These are phyloP conservation scores for Trachurus trachurus DNA, from an alignment of 2,797 vertebrate genomes.

Conservation along the genomic window DNA sequence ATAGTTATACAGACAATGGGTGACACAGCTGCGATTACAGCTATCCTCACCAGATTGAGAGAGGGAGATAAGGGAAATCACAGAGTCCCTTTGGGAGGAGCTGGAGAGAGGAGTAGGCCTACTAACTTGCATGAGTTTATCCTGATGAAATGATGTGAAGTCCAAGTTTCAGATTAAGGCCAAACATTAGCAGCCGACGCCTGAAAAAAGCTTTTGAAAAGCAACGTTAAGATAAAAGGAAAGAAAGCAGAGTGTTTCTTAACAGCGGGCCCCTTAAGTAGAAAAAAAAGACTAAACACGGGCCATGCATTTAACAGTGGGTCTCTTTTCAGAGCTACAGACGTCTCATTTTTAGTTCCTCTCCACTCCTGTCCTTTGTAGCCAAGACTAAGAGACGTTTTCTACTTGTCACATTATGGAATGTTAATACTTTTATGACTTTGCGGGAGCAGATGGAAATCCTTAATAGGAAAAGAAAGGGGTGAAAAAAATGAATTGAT, in stretches of 20 bases:
- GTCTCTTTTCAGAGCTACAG: slow-evolving; percentile 38
- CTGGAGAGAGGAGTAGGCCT: slow-evolving; percentile 4
- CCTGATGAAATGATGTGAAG: slow-evolving; percentile 43
- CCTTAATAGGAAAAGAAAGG: slow-evolving; percentile 46
- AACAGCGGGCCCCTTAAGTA: slow-evolving; percentile 7
- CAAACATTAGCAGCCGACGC: slow-evolving; percentile 23
- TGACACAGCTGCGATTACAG: slow-evolving; percentile 66
- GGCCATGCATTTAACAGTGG: slow-evolving; percentile 37
- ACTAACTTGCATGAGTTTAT: slow-evolving; percentile 48
- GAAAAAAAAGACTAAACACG: slow-evolving; percentile 29
- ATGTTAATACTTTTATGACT: slow-evolving; percentile 66
- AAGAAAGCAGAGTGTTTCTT: slow-evolving; percentile 6
- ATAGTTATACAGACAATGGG: slow-evolving; percentile 64
- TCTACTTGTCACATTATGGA: slow-evolving; percentile 56
- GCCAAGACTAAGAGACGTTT: slow-evolving; percentile 50
- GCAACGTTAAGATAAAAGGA: slow-evolving; percentile 36
- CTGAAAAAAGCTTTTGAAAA: slow-evolving; percentile 38
- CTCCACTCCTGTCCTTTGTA: slow-evolving; percentile 22
- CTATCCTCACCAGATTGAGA: slow-evolving; percentile 60
- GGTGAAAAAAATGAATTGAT: slow-evolving; percentile 54
- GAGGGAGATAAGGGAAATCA: slow-evolving; percentile 56
- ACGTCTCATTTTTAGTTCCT: slow-evolving; percentile 44
- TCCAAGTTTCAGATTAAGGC: slow-evolving; percentile 53
- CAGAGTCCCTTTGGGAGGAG: slow-evolving; percentile 34
- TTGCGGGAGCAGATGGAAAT: slow-evolving; percentile 70